Conservation (phyloP, 1,140 invertebrate genomes). For the Lordiphosa stackelbergi region DNA sequence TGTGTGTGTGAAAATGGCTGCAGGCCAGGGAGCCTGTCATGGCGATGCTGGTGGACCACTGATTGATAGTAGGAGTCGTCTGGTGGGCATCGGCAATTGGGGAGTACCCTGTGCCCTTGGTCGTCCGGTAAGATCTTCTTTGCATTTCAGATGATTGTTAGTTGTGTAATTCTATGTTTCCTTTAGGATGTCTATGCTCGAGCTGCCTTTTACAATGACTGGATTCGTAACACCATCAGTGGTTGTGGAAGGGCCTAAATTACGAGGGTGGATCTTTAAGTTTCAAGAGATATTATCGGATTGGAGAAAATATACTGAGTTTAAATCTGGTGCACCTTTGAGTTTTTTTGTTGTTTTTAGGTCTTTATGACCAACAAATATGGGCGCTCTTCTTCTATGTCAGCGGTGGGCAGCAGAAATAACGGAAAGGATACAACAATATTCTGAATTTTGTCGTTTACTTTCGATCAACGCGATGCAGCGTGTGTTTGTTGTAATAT, state of each 20-base stretch:
- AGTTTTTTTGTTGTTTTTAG: too few relatives aligned
- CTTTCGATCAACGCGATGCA: too few relatives aligned
- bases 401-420: too few relatives aligned
- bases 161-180: slow-evolving; percentile 1
- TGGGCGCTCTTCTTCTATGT: too few relatives aligned
- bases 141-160: background rate
- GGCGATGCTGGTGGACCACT: slow-evolving; percentile 64
- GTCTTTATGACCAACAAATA: too few relatives aligned
- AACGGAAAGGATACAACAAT: too few relatives aligned
- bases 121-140: slow-evolving; percentile 56
- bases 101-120: slow-evolving; percentile 79
- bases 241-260: slow-evolving; percentile 44
- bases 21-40: slow-evolving; percentile 77
- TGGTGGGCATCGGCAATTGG: slow-evolving; percentile 77
- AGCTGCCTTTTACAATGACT: slow-evolving; percentile 71
- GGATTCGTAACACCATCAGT: slow-evolving; percentile 64
- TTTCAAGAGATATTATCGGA: too few relatives aligned
- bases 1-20: slow-evolving; percentile 80
- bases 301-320: too few relatives aligned
- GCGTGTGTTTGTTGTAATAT: too few relatives aligned
- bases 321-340: too few relatives aligned
- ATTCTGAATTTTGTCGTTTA: too few relatives aligned
- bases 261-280: background rate
- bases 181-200: slow-evolving; percentile 78
- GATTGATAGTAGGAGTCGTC: slow-evolving; percentile 36